Percentiles rank a stretch among this genome's conserved stretches.
phyloP scores from a whole-genome alignment of 2,888 invertebrate species.

The Xiphydria camelus region DNA sequence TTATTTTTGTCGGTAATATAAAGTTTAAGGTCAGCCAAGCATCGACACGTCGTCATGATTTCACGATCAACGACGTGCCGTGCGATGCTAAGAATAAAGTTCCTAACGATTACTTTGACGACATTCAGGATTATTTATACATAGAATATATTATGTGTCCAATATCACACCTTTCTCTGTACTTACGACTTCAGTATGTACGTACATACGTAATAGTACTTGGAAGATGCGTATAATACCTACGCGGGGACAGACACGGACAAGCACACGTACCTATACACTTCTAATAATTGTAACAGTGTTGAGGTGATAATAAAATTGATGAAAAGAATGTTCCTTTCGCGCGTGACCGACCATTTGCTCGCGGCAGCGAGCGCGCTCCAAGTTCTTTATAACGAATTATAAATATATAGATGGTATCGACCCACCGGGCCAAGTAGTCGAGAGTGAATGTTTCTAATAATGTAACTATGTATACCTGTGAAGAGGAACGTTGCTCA shows the following conservation, averaged over 20 bases:
- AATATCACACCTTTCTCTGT: too few species aligned
- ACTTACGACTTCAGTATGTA: background rate
- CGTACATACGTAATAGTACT: background rate
- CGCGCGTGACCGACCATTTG: too few species aligned
- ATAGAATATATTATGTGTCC: too few species aligned
- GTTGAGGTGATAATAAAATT: slow-evolving; percentile 1
- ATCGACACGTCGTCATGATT: background rate
- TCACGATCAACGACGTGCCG: background rate
- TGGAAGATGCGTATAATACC: background rate
- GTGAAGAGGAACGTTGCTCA: too few species aligned
- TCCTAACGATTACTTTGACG: background rate
- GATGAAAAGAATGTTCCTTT: background rate
- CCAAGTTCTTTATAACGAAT: too few species aligned
- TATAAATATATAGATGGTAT: too few species aligned
- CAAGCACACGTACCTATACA: background rate
- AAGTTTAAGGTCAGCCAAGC: background rate
- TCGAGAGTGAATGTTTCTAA: too few species aligned
- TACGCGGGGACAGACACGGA: too few species aligned
- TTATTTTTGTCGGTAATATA: background rate
- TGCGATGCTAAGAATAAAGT: background rate
- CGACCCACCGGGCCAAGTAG: too few species aligned
- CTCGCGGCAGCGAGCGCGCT: too few species aligned
- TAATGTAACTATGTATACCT: too few species aligned
- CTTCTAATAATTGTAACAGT: slow-evolving; percentile 2
- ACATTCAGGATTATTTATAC: slow-evolving; percentile 2